Base-by-base conservation (phyloP, 1,140 invertebrate genomes). In the Pectinophora gossypiella region DNA sequence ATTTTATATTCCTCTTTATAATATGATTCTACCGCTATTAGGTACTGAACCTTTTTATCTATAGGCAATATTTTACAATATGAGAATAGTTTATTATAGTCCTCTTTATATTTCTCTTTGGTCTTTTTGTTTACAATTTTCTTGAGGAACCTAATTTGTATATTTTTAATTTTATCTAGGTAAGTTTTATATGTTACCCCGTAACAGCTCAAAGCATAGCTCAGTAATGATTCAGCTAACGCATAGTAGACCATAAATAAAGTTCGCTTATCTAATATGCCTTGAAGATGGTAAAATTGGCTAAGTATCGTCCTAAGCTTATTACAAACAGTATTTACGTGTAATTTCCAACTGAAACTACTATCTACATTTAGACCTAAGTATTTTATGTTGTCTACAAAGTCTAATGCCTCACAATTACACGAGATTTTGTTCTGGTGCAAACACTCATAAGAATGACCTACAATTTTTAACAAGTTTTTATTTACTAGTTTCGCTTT, bases 231-330 rank as follows among this genome's bases (percentile, higher is more conserved):
- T 1, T 51, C 49, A 10, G 38, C 49, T 27, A 51, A 38, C 10
- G 49, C 49, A 44, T 43, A 19, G 23, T 51, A 43, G 1, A 51
- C 20, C n/a, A 42, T 51, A 13, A 43, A 43, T 22, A 51, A 15
- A 3, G 22, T 51, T 15, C 13, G 6, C 13, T 19, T 51, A 27
- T 44, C 35, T 19, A 23, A 1, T 16, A 50, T 42, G 9, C 4
- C 1, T n/a, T 18, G 21, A 16, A 50, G 27, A 16, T 43, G 38
- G 43, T 43, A 51, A n/a, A 42, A 44, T 32, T 43, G 20, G n/a
- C 40, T 22, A 15, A 51, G 19, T 2, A 43, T 15, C n/a, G 21
- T n/a, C 18, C 49, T 10, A 3, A 51, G 22, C n/a, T 16, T 43
- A 4, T 22, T 27, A 51, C 49, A 43, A 18, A 51, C 40, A 15